Percentiles rank a stretch among this genome's conserved stretches.
These are phyloP conservation scores for Platysteira castanea DNA, from an alignment of 2,113 vertebrate species.

Conservation along the genomic window DNA sequence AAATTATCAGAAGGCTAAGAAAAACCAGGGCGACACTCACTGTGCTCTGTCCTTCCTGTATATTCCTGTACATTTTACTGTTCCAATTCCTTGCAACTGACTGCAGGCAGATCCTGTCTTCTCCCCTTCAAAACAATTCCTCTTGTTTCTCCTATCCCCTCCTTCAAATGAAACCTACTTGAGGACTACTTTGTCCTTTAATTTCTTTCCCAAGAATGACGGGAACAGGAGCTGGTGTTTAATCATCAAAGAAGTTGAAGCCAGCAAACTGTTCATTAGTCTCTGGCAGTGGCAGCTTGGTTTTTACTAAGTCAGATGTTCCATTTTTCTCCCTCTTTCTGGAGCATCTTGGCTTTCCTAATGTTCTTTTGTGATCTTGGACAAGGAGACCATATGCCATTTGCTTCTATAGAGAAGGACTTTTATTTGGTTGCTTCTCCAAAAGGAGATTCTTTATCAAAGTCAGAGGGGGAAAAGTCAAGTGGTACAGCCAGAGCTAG, in stretches of 20 bases:
- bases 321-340: conserved; percentile 52
- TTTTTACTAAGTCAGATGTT: conserved; percentile 60
- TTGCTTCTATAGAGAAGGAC: background rate
- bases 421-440: conserved; percentile 22
- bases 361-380: conserved; percentile 52
- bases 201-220: conserved; percentile 42
- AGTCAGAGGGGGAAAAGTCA: background rate
- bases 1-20: too few species aligned
- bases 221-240: conserved; percentile 55
- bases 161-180: conserved; percentile 18
- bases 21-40: too few species aligned
- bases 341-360: conserved; percentile 57
- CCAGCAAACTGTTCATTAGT: conserved; percentile 65
- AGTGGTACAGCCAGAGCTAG: background rate
- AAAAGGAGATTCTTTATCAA: conserved; percentile 20
- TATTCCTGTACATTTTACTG: background rate
- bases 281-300: conserved; percentile 56
- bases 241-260: conserved; percentile 64
- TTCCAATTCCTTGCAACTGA: background rate
- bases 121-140: conserved; percentile 8
- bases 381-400: conserved; percentile 46
- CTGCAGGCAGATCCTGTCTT: background rate
- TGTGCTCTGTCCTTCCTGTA: background rate
- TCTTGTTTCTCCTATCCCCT: background rate
- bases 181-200: conserved; percentile 47